Base-by-base conservation (phyloP, 2,888 invertebrate genomes). In the Cheilosia vernalis region DNA sequence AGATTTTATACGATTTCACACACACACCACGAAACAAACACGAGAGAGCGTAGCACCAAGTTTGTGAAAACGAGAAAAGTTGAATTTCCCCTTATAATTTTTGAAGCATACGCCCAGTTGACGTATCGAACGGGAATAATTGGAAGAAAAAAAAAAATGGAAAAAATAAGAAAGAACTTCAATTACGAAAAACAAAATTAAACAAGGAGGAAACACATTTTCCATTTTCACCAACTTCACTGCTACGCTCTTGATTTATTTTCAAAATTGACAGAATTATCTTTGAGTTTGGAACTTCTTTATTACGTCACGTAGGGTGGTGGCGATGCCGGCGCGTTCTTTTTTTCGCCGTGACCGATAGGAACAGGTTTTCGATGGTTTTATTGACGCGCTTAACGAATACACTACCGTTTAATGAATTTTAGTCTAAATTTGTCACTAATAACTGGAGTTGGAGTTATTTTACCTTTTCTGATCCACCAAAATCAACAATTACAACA, bases 81-180 rank as follows among this genome's bases (percentile, higher is more conserved):
- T n/a, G 37, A 77, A 70, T 56, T 67, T 83, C 78, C 83, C 83
- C 40, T 21, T 82, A 76, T 76, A 63, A 56, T 63, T 55, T 64
- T 40, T 61, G 42, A 84, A 60, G 84, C 84, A 84, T 64, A 84
- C 84, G 84, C 84, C 84, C 84, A 84, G 79, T 84, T 84, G 84
- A 84, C 79, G 79, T 69, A 84, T 83, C 56, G 53, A 76, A 58
- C 42, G 27, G 47, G 33, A 64, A 19, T 13, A n/a, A 13, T 27
- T 47, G 15, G 30, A 21, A 21, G 2, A 33, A 44, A 47, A 49
- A 66, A 40, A 51, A 53, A 17, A 51, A 24, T 17, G 27, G 15
- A 33, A 37, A 78, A 49, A n/a, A 3, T 33, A 42, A 2, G 37
- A 70, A 42, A 2, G 37, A 70, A 19, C 19, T 19, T 17, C 2